A percentile compares a stretch with the other conserved stretches of the same genome.
Evolutionary conservation across 2,797 vertebrate genomes (phyloP).

Genomic region (Harpagifer antarcticus): DNA sequence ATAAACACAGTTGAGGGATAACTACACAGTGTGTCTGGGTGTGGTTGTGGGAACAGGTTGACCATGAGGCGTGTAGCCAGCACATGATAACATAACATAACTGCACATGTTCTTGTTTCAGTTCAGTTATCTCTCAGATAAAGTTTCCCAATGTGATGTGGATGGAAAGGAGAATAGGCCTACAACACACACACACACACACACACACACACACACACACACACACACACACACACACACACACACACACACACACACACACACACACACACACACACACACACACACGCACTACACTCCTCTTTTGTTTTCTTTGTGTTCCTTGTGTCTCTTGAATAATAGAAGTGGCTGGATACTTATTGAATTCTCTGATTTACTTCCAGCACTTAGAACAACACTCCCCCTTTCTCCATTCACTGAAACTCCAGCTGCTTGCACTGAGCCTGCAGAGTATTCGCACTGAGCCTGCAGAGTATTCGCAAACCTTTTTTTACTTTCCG

Average conservation of each 20-base stretch:
- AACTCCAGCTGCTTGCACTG: slow-evolving; percentile 41
- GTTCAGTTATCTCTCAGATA: slow-evolving; percentile 50
- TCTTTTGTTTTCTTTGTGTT: slow-evolving; percentile 74
- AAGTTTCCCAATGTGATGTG: slow-evolving; percentile 51
- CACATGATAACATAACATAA: slow-evolving; percentile 31
- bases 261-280: slow-evolving; percentile 24
- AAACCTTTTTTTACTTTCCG: slow-evolving; percentile 33
- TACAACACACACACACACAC: slow-evolving; percentile 11
- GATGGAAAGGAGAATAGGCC: slow-evolving; percentile 34
- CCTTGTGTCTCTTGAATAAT: slow-evolving; percentile 77
- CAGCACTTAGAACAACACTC: slow-evolving; percentile 68
- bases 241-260: too few relatives aligned
- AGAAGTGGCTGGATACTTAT: slow-evolving; percentile 73
- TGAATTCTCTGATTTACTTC: slow-evolving; percentile 79
- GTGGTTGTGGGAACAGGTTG: slow-evolving; percentile 4
- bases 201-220: neutral
- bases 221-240: neutral
- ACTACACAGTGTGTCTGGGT: neutral
- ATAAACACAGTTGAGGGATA: slow-evolving; percentile 3
- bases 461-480: slow-evolving; percentile 43
- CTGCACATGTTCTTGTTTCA: slow-evolving; percentile 49
- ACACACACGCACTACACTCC: slow-evolving; percentile 12
- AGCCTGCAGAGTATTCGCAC: slow-evolving; percentile 46
- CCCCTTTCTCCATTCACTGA: slow-evolving; percentile 43
- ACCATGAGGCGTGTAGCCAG: slow-evolving; percentile 19